Base-by-base conservation (phyloP, 1,140 invertebrate genomes). In the Panagrolaimus sp. region DNA sequence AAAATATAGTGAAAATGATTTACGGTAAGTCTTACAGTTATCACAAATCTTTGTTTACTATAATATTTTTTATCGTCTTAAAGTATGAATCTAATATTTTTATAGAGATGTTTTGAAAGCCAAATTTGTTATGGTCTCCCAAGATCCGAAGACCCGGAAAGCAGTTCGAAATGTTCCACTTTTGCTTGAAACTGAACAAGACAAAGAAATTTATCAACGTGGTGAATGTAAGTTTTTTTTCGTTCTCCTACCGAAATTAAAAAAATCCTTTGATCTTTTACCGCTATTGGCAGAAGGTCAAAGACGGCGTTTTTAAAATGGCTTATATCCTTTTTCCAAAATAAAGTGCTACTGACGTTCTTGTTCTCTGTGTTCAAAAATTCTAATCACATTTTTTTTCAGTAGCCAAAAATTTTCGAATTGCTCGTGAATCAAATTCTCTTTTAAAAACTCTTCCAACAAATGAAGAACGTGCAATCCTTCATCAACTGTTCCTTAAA, bases 121-220 rank as follows among this genome's bases (percentile, higher is more conserved):
- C 0, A 82, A 88, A 32, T 91, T 91, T 84, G 52, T 58, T 12
- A 58, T 58, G 52, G 52, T 58, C 15, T 58, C 52, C 0, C 52
- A 90, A 43, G 88, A 90, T 84, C 87, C 89, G 0, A 86, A 86
- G 1, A 89, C 88, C 4, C 15, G 65, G 15, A 70, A 70, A 52
- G 17, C 73, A 6, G 73, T 78, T 10, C 63, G 70, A 15, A 76
- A 76, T 73, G 72, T 90, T 84, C 85, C 86, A 15, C 82, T 91
- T 14, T 74, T 85, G 64, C 86, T 58, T 2, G 52, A 58, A 58
- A 26, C 52, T 6, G 21, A 21, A 8, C 21, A 58, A 58, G 52
- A 58, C 8, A 58, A 26, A 8, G 52, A 21, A 58, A 58, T 28
- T 12, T 58, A n/a, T 58, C 21, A 58, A 28, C 52, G 52, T 1